Evolutionary conservation across 2,113 vertebrate species (phyloP).

Genomic region (Heterotilapia buettikoferi): DNA sequence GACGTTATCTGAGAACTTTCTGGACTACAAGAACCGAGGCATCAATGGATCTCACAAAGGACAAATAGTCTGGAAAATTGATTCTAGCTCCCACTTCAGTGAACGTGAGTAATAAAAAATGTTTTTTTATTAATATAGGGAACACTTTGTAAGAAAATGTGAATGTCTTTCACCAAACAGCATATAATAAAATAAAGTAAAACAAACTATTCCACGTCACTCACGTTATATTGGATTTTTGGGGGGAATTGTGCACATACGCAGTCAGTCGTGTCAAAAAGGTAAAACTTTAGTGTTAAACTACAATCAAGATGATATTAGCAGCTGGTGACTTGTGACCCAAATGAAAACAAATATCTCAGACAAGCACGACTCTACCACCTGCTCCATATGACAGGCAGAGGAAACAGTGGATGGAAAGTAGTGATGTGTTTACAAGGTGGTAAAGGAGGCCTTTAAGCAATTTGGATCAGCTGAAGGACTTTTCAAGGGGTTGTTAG

Average conservation of each 20-base stretch:
- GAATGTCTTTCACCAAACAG: background rate
- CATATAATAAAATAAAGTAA: fast-evolving
- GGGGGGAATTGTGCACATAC: background rate
- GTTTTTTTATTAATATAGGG: fast-evolving
- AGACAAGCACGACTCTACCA: background rate
- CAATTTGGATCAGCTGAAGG: background rate
- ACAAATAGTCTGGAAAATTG: constrained; percentile 96
- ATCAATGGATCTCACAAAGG: constrained; percentile 93
- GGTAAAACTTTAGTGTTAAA: background rate
- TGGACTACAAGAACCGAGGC: constrained; percentile 97
- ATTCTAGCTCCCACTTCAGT: constrained; percentile 85
- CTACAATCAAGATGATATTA: background rate
- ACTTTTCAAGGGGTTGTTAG: background rate
- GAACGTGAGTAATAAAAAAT: constrained; percentile 78
- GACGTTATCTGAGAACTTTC: constrained; percentile 90
- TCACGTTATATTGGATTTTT: background rate
- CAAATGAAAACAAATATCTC: background rate
- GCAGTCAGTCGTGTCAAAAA: background rate
- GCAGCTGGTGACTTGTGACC: background rate
- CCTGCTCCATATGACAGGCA: background rate
- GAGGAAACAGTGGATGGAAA: background rate
- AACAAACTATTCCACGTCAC: background rate
- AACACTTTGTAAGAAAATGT: background rate
- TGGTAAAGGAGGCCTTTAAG: background rate
- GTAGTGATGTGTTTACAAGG: background rate